Conservation (phyloP, 2,888 invertebrate genomes). For the Archips crataeganus region DNA sequence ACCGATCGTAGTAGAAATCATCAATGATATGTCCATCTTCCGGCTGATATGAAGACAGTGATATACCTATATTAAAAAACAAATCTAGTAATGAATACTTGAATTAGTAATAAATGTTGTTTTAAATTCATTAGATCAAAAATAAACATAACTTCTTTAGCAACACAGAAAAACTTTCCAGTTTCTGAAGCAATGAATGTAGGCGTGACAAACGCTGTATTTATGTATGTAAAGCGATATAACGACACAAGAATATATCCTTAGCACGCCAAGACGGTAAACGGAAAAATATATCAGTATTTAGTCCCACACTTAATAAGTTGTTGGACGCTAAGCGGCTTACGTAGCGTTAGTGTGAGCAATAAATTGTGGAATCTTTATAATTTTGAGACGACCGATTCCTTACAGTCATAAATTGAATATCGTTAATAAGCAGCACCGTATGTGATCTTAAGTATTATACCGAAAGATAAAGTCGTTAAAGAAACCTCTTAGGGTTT, state of each 20-base stretch:
- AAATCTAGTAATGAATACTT: too few species aligned
- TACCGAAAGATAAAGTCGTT: conserved; percentile 76
- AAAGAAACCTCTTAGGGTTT: conserved; percentile 59
- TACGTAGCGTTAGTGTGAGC: conserved; percentile 62
- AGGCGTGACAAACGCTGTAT: conserved; percentile 17
- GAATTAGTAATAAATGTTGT: too few species aligned
- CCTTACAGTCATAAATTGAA: conserved; percentile 81
- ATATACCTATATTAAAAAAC: too few species aligned
- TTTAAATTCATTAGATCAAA: background rate
- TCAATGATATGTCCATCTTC: too few species aligned
- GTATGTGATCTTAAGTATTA: conserved; percentile 72
- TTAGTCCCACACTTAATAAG: conserved; percentile 83
- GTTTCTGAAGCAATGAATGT: background rate
- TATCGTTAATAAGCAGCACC: conserved; percentile 77
- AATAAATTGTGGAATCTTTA: conserved; percentile 85
- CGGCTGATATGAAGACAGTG: too few species aligned
- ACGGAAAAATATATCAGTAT: conserved; percentile 80
- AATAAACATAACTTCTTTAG: background rate
- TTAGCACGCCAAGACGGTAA: conserved; percentile 54
- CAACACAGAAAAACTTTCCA: background rate
- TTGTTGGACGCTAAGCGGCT: conserved; percentile 81
- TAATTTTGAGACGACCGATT: conserved; percentile 78
- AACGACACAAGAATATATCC: conserved; percentile 47
- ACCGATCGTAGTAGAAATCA: too few species aligned
- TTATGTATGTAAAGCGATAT: conserved; percentile 21